Base-by-base conservation (phyloP, 2,888 invertebrate genomes). In the Eilema caniola region DNA sequence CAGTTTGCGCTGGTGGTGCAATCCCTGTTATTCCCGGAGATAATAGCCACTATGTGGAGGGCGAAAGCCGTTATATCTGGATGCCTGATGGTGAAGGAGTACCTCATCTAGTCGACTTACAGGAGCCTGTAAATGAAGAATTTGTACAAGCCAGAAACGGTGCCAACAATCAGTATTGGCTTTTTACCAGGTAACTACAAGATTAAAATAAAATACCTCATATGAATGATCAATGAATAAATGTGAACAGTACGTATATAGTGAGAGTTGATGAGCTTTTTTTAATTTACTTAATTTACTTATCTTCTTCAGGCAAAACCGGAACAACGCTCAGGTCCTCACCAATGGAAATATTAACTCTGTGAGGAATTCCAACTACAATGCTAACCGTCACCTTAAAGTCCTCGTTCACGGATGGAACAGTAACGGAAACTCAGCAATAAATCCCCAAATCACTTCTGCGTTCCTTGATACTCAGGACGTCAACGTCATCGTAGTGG, bases 361-460 rank as follows among this genome's bases (percentile, higher is more conserved):
- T 4, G 78, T 92, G 57, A 76, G 80, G 72, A 85, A 74, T 66
- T 91, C 92, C 0, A 87, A 89, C 78, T 93, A 89, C 73, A 47
- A 66, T n/a, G 85, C 76, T 20, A 83, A 75, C 69, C 85, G 88
- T 3, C 89, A 86, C 0, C 70, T 86, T 12, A 89, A 87, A 66
- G 87, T 92, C 5, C 77, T 93, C 37, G 89, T 90, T 25, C 92
- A 93, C 69, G 92, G 93, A 3, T 93, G 92, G 92, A 89, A 88
- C 76, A 87, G 84, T 70, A 78, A 88, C 62, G 88, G 89, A 59
- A 86, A 88, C 77, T 84, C 88, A 7, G 76, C 67, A 0, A 77
- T 91, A 47, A 92, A 91, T 71, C 80, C 85, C 3, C 62, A 81
- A 5, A 78, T 91, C 61, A 89, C 85, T 5, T 73, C 86, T 16